These are phyloP conservation scores for Dissostichus mawsoni DNA, from an alignment of 2,113 vertebrate species.

Conservation along the genomic window DNA sequence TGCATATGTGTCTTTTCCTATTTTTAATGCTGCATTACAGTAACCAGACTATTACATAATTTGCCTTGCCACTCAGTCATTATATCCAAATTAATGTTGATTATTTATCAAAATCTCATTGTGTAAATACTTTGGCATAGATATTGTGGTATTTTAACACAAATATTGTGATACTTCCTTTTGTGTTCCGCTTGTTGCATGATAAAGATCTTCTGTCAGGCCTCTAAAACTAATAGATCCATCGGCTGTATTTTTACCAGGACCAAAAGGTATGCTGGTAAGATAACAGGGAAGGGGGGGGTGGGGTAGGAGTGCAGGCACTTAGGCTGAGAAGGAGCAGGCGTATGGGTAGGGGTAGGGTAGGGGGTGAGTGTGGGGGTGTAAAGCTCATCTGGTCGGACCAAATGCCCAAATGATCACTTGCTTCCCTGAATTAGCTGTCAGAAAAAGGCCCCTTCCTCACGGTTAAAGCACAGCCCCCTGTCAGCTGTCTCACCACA, in stretches of 20 bases:
- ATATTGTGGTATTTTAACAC: too few relatives aligned
- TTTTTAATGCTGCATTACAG: too few relatives aligned
- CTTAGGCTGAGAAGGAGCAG: background rate
- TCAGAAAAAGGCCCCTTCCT: constrained; percentile 34
- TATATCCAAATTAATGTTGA: too few relatives aligned
- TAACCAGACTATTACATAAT: too few relatives aligned
- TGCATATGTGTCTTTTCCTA: too few relatives aligned
- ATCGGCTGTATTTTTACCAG: background rate
- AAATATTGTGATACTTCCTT: too few relatives aligned
- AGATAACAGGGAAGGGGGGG: constrained; percentile 24
- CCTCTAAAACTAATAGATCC: background rate
- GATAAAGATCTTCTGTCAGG: background rate
- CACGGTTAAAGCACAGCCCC: background rate
- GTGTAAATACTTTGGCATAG: too few relatives aligned
- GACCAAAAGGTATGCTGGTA: constrained; percentile 38
- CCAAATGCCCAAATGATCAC: constrained; percentile 51
- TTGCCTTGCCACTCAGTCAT: too few relatives aligned
- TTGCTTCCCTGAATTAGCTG: constrained; percentile 25
- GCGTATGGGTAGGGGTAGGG: background rate
- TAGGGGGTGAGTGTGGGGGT: background rate
- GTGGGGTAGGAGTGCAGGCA: background rate
- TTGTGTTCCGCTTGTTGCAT: background rate
- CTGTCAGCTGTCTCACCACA: constrained; percentile 43
- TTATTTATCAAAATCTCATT: too few relatives aligned
- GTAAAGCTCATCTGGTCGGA: constrained; percentile 40